These are phyloP conservation scores for Sipha maydis DNA, from an alignment of 2,888 invertebrate genomes.

Conservation along the genomic window DNA sequence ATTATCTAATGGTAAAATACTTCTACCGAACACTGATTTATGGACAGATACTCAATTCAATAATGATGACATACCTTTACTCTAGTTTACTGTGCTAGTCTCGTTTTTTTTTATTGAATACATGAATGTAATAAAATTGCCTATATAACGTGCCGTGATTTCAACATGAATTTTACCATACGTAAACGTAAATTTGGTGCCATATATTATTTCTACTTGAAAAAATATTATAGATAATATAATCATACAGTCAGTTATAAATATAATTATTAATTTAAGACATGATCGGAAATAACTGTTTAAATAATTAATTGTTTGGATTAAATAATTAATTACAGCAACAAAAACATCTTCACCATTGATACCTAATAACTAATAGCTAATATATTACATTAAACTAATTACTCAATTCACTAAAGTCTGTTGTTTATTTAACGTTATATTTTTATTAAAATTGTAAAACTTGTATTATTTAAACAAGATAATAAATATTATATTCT, in stretches of 20 bases:
- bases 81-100: neutral
- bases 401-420: neutral
- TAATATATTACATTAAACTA: neutral
- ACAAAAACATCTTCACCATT: neutral
- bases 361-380: no score
- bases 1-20: neutral
- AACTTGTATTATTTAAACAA: neutral
- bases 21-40: neutral
- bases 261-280: neutral
- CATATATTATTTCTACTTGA: neutral
- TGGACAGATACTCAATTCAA: constrained; percentile 2
- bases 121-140: constrained; percentile 48
- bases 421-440: no score
- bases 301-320: neutral
- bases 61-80: neutral
- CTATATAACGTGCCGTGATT: constrained; percentile 51
- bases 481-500: neutral
- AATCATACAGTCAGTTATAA: neutral
- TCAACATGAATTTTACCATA: neutral
- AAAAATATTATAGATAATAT: neutral
- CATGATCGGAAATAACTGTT: neutral
- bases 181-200: neutral
- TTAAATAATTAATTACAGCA: neutral
- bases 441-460: neutral
- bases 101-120: constrained; percentile 42